Conservation (phyloP, 2,797 vertebrate species). For the Anguilla anguilla region DNA sequence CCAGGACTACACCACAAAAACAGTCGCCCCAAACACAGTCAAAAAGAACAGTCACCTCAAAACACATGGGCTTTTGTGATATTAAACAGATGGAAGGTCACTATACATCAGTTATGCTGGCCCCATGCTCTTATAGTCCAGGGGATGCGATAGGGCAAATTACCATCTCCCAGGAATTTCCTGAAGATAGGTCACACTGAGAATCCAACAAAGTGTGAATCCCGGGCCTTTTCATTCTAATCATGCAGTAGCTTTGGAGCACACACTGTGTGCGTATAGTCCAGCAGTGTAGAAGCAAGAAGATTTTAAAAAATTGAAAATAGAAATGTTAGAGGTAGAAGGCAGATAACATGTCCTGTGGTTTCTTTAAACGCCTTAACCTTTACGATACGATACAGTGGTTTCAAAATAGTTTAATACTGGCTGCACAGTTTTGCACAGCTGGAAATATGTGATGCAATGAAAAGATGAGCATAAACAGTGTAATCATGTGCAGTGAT, state of each 20-base stretch:
- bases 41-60: background rate
- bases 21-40: background rate
- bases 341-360: constrained; percentile 32
- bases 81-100: background rate
- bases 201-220: constrained; percentile 48
- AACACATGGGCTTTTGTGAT: background rate
- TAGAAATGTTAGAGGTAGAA: constrained; percentile 33
- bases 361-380: background rate
- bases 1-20: background rate
- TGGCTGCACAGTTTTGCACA: background rate
- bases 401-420: background rate
- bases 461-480: constrained; percentile 28
- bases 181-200: constrained; percentile 41
- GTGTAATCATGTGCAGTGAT: constrained; percentile 36
- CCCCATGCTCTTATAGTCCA: background rate
- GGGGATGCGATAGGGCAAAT: constrained; percentile 6
- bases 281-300: constrained; percentile 36
- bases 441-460: background rate
- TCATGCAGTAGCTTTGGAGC: constrained; percentile 34
- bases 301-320: constrained; percentile 36
- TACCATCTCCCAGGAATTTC: constrained; percentile 36
- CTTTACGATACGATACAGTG: background rate
- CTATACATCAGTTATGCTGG: background rate
- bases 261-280: constrained; percentile 31
- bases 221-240: constrained; percentile 43